These are phyloP conservation scores for Drosophila repletoides DNA, from an alignment of 1,140 invertebrate species.

Conservation along the genomic window DNA sequence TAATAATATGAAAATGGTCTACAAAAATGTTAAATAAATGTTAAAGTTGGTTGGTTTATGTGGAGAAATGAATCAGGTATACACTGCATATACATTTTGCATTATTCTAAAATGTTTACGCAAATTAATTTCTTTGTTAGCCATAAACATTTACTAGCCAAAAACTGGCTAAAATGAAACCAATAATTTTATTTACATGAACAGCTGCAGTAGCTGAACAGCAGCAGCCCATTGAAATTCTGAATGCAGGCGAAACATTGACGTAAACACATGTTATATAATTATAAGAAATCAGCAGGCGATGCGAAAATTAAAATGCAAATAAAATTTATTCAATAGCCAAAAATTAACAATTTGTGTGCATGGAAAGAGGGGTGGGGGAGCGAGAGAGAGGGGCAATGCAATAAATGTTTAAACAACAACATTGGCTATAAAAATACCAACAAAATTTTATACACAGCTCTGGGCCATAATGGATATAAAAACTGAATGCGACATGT, in stretches of 20 bases:
- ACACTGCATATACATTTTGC: no score
- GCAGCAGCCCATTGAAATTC: background rate
- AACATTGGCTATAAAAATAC: background rate
- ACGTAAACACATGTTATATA: slow-evolving; percentile 44
- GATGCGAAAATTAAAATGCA: slow-evolving; percentile 12
- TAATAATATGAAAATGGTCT: slow-evolving; percentile 36
- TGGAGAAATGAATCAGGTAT: no score
- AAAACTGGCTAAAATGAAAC: background rate
- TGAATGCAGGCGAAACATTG: slow-evolving; percentile 23
- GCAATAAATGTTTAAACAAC: slow-evolving; percentile 48
- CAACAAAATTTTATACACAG: slow-evolving; percentile 15
- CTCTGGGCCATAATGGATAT: slow-evolving; percentile 23
- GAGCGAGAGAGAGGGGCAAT: no score
- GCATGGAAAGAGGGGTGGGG: background rate
- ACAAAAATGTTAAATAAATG: background rate
- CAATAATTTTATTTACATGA: background rate
- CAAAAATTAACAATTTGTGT: slow-evolving; percentile 47
- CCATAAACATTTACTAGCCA: no score
- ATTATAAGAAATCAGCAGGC: slow-evolving; percentile 43
- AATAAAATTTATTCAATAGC: slow-evolving; percentile 37
- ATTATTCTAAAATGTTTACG: background rate
- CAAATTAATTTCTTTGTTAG: background rate
- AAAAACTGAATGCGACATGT: slow-evolving; percentile 30
- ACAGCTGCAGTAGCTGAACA: no score
- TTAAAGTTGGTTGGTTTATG: no score